phyloP scores from a whole-genome alignment of 2,113 vertebrate genomes.

The Syngnathus floridae region DNA sequence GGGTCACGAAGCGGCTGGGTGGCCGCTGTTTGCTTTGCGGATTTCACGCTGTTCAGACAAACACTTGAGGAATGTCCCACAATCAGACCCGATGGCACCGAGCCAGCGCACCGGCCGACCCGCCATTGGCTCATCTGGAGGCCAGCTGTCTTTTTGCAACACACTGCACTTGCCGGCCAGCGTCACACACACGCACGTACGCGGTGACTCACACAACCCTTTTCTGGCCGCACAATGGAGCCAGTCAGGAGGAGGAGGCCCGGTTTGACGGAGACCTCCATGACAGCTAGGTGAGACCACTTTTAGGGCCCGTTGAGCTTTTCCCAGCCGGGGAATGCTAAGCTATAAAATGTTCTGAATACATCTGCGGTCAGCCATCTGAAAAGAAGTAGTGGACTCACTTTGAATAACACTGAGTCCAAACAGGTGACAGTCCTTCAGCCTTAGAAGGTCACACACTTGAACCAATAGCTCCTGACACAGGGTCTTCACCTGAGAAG shows the following conservation, averaged over 20 bases:
- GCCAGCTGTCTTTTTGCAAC: conserved; percentile 44
- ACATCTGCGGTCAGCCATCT: not conserved
- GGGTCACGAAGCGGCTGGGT: conserved; percentile 43
- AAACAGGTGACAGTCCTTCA: conserved; percentile 96
- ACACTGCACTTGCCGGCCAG: conserved; percentile 31
- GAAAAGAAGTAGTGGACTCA: conserved; percentile 65
- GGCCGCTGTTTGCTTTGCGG: conserved; percentile 58
- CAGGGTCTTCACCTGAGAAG: conserved; percentile 85
- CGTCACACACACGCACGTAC: conserved; percentile 23
- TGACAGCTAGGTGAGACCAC: conserved; percentile 43
- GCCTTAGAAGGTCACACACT: conserved; percentile 91
- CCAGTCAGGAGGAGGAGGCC: conserved; percentile 25
- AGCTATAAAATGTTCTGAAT: conserved; percentile 10
- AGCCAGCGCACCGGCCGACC: conserved; percentile 39
- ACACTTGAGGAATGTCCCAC: conserved; percentile 63
- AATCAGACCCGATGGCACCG: conserved; percentile 58
- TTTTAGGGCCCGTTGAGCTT: conserved; percentile 10
- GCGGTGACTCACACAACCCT: conserved; percentile 33
- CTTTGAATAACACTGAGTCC: conserved; percentile 98
- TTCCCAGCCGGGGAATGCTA: conserved; percentile 3
- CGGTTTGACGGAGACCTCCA: conserved; percentile 12
- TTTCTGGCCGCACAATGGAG: conserved; percentile 32
- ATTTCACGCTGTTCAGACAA: conserved; percentile 62
- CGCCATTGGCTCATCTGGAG: conserved; percentile 44
- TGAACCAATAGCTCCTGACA: conserved; percentile 92